These are phyloP conservation scores for Poecile montanus DNA, from an alignment of 2,797 vertebrate genomes.

Conservation along the genomic window DNA sequence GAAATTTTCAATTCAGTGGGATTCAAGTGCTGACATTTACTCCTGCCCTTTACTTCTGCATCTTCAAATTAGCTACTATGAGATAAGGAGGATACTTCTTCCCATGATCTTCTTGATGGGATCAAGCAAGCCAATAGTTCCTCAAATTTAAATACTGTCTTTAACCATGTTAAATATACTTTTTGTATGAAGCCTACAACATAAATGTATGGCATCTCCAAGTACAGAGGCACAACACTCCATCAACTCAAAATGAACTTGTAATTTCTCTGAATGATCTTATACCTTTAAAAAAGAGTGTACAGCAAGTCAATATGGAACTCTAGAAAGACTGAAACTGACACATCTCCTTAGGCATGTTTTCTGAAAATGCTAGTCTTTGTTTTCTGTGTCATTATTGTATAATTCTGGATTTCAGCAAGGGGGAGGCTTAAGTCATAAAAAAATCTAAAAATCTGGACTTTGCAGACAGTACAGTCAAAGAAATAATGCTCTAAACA, in stretches of 20 bases:
- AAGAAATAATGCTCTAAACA: background rate
- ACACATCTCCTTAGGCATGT: background rate
- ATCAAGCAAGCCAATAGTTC: background rate
- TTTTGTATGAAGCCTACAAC: background rate
- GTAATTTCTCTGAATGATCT: background rate
- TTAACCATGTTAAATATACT: background rate
- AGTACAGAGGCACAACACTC: background rate
- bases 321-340: background rate
- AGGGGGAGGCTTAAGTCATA: background rate
- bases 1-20: background rate
- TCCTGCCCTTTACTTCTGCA: background rate
- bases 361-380: background rate
- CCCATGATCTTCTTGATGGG: background rate
- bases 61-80: background rate
- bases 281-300: background rate
- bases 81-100: background rate
- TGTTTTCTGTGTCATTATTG: background rate
- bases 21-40: background rate
- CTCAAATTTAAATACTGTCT: background rate
- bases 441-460: background rate
- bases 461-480: background rate
- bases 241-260: background rate
- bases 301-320: background rate
- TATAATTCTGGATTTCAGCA: background rate
- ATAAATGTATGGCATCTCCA: background rate